phyloP scores from a whole-genome alignment of 30 jellyfish, hydroid and myxozoan species.

The Nemopilema nomurai region DNA sequence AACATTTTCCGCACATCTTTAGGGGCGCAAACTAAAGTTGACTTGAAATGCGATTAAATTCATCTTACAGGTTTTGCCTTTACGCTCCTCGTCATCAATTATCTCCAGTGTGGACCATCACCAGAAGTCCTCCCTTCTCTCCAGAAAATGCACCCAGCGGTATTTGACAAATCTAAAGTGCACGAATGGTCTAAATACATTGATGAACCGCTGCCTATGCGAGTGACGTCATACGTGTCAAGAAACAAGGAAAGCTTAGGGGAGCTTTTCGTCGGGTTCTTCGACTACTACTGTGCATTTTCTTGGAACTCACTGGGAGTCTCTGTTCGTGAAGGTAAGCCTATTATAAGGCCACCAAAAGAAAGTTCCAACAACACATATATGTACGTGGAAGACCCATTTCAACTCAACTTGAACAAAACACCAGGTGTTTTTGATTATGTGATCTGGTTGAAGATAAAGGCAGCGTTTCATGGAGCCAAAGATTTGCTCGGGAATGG shows the following conservation, averaged over 20 bases:
- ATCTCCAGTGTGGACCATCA: slow-evolving; percentile 42
- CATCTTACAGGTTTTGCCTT: slow-evolving; percentile 38
- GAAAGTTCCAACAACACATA: slow-evolving; percentile 48
- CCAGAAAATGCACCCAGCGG: slow-evolving; percentile 26
- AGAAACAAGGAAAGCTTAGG: slow-evolving; percentile 41
- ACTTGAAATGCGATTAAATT: neutral
- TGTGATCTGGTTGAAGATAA: slow-evolving; percentile 16
- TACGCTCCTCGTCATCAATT: slow-evolving; percentile 46
- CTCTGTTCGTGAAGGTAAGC: slow-evolving; percentile 38
- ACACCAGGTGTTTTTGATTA: slow-evolving; percentile 39
- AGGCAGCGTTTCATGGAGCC: slow-evolving; percentile 5
- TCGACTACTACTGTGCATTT: slow-evolving; percentile 25
- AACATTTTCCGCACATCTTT: neutral
- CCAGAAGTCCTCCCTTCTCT: slow-evolving; percentile 55
- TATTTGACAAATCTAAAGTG: slow-evolving; percentile 13
- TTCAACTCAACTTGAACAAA: slow-evolving; percentile 1
- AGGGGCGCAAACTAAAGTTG: no score
- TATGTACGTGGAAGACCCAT: slow-evolving; percentile 56
- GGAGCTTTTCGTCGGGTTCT: slow-evolving; percentile 43
- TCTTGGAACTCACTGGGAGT: slow-evolving; percentile 32
- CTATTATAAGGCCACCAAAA: slow-evolving; percentile 31
- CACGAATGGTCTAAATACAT: neutral
- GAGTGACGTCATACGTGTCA: slow-evolving; percentile 15
- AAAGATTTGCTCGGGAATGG: slow-evolving; percentile 20
- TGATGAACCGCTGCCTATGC: slow-evolving; percentile 24